These are phyloP conservation scores for Tetranychus urticae DNA, from an alignment of 1,140 invertebrate genomes.

Conservation along the genomic window DNA sequence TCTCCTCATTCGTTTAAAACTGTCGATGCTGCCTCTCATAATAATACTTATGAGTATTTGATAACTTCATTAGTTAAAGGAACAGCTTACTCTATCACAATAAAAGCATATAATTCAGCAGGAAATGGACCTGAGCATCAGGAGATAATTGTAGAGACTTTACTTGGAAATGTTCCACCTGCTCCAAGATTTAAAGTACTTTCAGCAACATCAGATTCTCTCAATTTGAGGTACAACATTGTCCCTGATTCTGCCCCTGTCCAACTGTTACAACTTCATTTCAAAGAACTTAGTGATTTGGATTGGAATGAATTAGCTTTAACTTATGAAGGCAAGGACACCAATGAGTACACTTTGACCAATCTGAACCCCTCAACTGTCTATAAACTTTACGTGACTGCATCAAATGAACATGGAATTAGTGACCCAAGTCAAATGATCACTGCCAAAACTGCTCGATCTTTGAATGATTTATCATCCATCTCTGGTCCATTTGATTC, in stretches of 20 bases:
- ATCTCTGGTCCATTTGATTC: neutral
- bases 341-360: neutral
- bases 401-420: constrained; percentile 12
- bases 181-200: constrained; percentile 4
- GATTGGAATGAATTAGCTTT: constrained; percentile 9
- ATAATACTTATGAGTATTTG: constrained; percentile 11
- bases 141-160: constrained; percentile 12
- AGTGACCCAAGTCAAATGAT: constrained; percentile 12
- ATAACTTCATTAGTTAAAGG: constrained; percentile 12
- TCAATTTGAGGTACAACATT: neutral
- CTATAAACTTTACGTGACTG: constrained; percentile 13
- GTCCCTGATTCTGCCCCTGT: constrained; percentile 2
- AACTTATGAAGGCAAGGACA: neutral
- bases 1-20: constrained; percentile 16
- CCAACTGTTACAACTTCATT: constrained; percentile 6
- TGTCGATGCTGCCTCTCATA: neutral
- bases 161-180: constrained; percentile 14
- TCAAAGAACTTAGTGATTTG: constrained; percentile 3
- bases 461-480: neutral
- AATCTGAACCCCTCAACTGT: constrained; percentile 1
- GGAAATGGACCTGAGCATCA: constrained; percentile 15
- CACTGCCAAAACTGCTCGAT: constrained; percentile 3
- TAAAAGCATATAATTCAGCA: constrained; percentile 14
- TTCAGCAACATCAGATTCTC: neutral
- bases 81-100: constrained; percentile 15